Base-by-base conservation (phyloP, 2,797 vertebrate species). In the Astyanax mexicanus region DNA sequence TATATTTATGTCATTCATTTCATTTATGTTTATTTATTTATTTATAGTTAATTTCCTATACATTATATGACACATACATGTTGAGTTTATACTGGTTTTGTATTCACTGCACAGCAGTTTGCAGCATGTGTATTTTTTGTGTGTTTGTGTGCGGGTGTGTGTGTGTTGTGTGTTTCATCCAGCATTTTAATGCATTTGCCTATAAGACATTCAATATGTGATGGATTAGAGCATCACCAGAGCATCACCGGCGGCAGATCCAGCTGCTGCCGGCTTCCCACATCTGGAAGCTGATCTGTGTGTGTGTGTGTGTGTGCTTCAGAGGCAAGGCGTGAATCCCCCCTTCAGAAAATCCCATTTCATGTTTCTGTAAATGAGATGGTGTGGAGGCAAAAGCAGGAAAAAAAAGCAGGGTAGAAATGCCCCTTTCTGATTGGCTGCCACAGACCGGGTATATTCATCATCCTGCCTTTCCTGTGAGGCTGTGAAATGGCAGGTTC, bases 281-380 rank as follows among this genome's bases (percentile, higher is more conserved):
- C 71, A 71, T 67, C 78, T 71, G 77, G 47, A 54, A 13, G 64
- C 35, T 13, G 8, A 58, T n/a, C n/a, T n/a, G n/a, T n/a, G n/a
- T n/a, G n/a, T n/a, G n/a, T n/a, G n/a, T n/a, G n/a, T 11, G 19
- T 11, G 75, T 32, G 19, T 10, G 65, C 72, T 37, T 44, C 40
- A 42, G 58, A 32, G 49, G 5, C 2, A 21, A 75, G 47, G 62
- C 37, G 38, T 80, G 60, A 72, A 60, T 62, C 27, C 47, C 73
- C 75, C 60, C 37, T 38, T 32, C 49, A 64, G 61, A 75, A 78
- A 80, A 75, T 69, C 75, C 32, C 72, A 37, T 78, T 72, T 74
- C 54, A 58, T 80, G 69, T 78, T 69, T 75, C 38, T 61, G 49
- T 75, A 65, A 69, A 79, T 69, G 49, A 66, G 74, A 60, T 40